Conservation (phyloP, 2,888 invertebrate genomes). For the Limenitis camilla region DNA sequence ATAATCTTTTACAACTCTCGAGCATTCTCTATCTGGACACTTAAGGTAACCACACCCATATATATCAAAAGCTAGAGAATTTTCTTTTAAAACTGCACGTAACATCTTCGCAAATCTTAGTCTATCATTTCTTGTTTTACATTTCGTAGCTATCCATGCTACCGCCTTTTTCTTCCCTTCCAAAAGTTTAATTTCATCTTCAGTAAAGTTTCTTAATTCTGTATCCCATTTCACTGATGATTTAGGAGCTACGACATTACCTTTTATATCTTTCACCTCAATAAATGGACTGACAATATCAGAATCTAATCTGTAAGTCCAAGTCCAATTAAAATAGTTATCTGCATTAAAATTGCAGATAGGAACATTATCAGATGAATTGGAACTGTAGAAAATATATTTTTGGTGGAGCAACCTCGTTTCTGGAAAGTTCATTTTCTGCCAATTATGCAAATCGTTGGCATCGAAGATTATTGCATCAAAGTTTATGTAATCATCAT, state of each 20-base stretch:
- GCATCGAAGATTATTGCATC: slow-evolving; percentile 52
- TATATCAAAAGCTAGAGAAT: slow-evolving; percentile 57
- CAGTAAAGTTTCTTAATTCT: slow-evolving; percentile 11
- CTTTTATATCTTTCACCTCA: slow-evolving; percentile 42
- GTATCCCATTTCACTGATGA: slow-evolving; percentile 34
- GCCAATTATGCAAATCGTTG: slow-evolving; percentile 31
- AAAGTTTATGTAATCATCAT: slow-evolving; percentile 40
- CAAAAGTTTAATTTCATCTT: slow-evolving; percentile 33
- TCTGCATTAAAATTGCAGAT: slow-evolving; percentile 44
- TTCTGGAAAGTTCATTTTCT: slow-evolving; percentile 32
- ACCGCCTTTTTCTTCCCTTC: slow-evolving; percentile 26
- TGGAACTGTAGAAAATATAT: slow-evolving; percentile 50
- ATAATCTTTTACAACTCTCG: slow-evolving; percentile 38
- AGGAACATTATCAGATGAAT: slow-evolving; percentile 39
- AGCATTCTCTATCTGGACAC: slow-evolving; percentile 41
- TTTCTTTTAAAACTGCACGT: slow-evolving; percentile 47
- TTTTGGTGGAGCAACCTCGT: slow-evolving; percentile 44
- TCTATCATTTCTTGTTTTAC: slow-evolving; percentile 27
- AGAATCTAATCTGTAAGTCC: slow-evolving; percentile 58
- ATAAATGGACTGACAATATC: slow-evolving; percentile 56
- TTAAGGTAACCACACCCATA: slow-evolving; percentile 46
- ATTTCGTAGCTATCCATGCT: slow-evolving; percentile 36
- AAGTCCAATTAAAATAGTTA: slow-evolving; percentile 62
- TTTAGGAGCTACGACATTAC: slow-evolving; percentile 41
- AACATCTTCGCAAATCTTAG: slow-evolving; percentile 42